These are phyloP conservation scores for Uloborus plumipes DNA, from an alignment of 2,888 invertebrate genomes.

Conservation along the genomic window DNA sequence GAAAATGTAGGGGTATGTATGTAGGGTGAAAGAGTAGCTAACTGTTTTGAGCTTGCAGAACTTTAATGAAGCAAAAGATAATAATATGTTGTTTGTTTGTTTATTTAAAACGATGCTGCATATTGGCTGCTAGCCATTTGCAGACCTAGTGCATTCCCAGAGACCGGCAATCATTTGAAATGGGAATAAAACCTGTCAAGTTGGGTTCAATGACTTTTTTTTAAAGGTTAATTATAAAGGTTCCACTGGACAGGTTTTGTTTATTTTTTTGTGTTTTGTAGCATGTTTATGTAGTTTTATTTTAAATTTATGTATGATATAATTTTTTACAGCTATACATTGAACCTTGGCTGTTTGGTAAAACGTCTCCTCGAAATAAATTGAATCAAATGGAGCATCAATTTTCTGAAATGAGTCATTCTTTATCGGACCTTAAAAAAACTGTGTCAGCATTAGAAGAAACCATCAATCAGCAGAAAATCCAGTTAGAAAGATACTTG, in stretches of 20 bases:
- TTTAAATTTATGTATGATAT: too few species aligned
- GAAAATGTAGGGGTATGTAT: too few species aligned
- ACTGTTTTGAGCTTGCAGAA: too few species aligned
- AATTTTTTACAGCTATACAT: constrained; percentile 25
- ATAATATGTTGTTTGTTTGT: too few species aligned
- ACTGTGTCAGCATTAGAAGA: constrained; percentile 21
- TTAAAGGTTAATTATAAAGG: neutral
- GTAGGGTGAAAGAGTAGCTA: too few species aligned
- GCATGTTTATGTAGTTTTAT: neutral
- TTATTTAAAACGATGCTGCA: too few species aligned
- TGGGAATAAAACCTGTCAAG: too few species aligned
- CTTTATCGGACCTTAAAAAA: constrained; percentile 3
- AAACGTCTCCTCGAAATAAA: constrained; percentile 5
- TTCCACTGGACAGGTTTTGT: neutral
- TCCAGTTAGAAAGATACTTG: constrained; percentile 10
- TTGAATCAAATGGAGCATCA: constrained; percentile 6
- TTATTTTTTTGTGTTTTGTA: neutral
- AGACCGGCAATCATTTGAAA: too few species aligned
- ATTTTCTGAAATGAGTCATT: constrained; percentile 21
- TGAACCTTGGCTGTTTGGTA: constrained; percentile 42
- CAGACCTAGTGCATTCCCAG: too few species aligned
- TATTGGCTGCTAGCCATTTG: too few species aligned
- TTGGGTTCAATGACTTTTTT: too few species aligned
- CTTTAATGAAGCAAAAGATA: too few species aligned
- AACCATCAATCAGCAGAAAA: constrained; percentile 18